Evolutionary conservation across 2,888 invertebrate species (phyloP), one percentile per base, ranked within the genome.

Genomic region (Ichneumoninae sp.): DNA sequence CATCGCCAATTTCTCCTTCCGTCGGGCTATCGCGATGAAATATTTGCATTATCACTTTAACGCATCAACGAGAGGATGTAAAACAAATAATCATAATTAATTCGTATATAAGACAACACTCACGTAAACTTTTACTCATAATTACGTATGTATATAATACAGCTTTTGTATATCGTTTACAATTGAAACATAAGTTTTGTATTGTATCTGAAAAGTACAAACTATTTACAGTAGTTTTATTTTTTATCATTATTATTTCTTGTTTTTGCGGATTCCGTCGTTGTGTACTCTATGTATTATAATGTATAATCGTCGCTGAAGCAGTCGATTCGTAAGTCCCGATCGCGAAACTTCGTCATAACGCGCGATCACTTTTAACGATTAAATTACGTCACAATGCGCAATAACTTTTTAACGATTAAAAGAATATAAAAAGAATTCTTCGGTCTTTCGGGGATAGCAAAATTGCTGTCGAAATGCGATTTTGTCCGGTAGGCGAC

Each of bases 181-280:
- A 77, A 87, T 82, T 71, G 75, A 79, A 87, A 85, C 83, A 80
- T 63, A 82, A 79, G 57, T 85, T 65, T 83, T 80, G 81, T 70
- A 68, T 69, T 68, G 70, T 84, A 79, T 86, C 69, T 80, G 70
- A 82, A 87, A 84, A 85, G 83, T 87, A 85, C 81, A 85, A 87
- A 85, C 52, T 87, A 87, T 87, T 86, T 87, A 87, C 87, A 87
- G 44, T 78, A 83, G 68, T 69, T 81, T 81, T 60, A 33, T 65
- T 65, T 76, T 52, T 75, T 30, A 33, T 52, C 65, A 6, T 83
- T 70, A 30, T 78, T 22, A 1, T 65, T 54, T 75, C n/a, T 76
- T 22, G 63, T 71, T 47, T 4, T 44, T 52, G n/a, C 54, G n/a
- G 36, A 22, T 57, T 57, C 4, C 26, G 50, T 75, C 63, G 13